Base-by-base conservation (phyloP, 1,140 invertebrate species). In the Macrobrachium nipponense region DNA sequence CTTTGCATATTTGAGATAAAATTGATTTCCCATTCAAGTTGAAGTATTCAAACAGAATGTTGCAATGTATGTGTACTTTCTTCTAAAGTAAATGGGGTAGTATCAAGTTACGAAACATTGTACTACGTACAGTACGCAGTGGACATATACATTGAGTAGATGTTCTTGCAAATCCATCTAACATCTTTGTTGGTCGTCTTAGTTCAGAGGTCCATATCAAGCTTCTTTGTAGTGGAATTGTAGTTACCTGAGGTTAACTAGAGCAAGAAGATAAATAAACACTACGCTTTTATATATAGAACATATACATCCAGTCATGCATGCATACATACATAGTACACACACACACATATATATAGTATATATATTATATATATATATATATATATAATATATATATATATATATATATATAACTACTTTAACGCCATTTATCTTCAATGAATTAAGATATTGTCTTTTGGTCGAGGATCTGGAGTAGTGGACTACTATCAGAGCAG, bases 361-460 rank as follows among this genome's bases (percentile, higher is more conserved):
- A 80, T 80, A 80, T 80, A 80, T 80, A 80, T 80, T 77, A 77
- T 77, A 77, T 77, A 77, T 77, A 77, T 77, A 77, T 77, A 77
- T 59, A 77, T 77, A 77, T 59, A 51, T 59, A 77, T 59, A 77
- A 59, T 59, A 77, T 77, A 77, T 77, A 77, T 59, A 77, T 77
- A 59, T 60, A 77, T 77, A 77, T 60, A 77, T 77, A 77, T 60
- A 60, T 77, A 77, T 60, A 77, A 7, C 15, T 66, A 66, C 17
- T 66, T 20, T 20, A 66, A 8, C 15, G 7, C 17, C 8, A 20
- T 66, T 20, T 66, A 66, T n/a, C 7, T 20, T 8, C 18, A 4
- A 66, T 10, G 8, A 0, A 66, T 7, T 66, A 10, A 66, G 8
- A 8, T 8, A n/a, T 27, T 8, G 7, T 66, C 11, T 66, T 27